Evolutionary conservation across 2,797 vertebrate species (phyloP).

Genomic region (Anguilla pacifica): DNA sequence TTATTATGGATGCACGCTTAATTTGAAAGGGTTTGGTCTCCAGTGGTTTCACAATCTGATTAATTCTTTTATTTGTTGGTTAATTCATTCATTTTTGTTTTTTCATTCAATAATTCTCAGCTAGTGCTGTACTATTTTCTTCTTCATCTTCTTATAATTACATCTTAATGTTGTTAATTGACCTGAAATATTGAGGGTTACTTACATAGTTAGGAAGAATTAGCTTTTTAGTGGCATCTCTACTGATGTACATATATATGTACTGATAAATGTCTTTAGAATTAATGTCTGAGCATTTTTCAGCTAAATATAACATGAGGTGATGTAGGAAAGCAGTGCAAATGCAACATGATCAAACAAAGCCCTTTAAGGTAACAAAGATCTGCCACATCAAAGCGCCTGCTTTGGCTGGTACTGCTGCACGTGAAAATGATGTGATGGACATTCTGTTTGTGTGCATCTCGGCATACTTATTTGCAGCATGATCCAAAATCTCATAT

Average conservation of each 20-base stretch:
- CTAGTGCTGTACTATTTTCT: background rate
- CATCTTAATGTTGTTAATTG: too few relatives aligned
- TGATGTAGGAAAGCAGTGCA: constrained; percentile 45
- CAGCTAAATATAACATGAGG: background rate
- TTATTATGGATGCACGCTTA: background rate
- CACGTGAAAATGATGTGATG: constrained; percentile 38
- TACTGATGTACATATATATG: background rate
- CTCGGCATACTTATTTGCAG: constrained; percentile 40
- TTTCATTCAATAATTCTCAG: background rate
- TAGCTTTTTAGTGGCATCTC: background rate
- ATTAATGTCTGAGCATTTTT: background rate
- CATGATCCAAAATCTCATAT: constrained; percentile 10
- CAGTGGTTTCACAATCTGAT: background rate
- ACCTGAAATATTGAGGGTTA: background rate
- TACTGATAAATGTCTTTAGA: constrained; percentile 2
- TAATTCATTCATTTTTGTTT: background rate
- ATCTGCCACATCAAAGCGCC: constrained; percentile 41
- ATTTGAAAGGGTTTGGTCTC: background rate
- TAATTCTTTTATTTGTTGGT: background rate
- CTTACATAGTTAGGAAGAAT: background rate
- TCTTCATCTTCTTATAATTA: background rate
- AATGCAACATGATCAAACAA: constrained; percentile 38
- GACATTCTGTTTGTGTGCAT: constrained; percentile 28
- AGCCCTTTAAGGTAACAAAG: constrained; percentile 9
- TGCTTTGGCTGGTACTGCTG: constrained; percentile 42